phyloP scores from a whole-genome alignment of 53 echinoderm and acorn worm species.

The Pentamera pediparva region DNA sequence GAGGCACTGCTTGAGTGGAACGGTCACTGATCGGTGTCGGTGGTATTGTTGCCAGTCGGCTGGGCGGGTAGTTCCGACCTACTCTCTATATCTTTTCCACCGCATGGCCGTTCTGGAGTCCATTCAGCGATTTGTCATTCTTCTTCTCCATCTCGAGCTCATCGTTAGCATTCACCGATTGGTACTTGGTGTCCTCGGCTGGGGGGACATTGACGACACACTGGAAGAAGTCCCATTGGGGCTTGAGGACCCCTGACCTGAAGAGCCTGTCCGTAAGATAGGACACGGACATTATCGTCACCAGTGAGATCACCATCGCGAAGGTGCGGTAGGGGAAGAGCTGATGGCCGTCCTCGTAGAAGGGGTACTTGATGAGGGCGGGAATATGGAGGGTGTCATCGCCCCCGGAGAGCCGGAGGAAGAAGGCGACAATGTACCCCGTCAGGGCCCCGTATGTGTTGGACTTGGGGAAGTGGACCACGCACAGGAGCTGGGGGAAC shows the following conservation, averaged over 20 bases:
- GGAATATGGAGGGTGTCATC: constrained; percentile 39
- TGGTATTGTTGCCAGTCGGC: too few species aligned
- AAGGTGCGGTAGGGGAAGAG: constrained; percentile 82
- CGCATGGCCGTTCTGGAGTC: too few species aligned
- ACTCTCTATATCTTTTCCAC: too few species aligned
- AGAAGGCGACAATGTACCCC: constrained; percentile 54
- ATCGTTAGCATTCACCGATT: constrained; percentile 74
- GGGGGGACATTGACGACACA: constrained; percentile 49
- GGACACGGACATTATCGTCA: constrained; percentile 53
- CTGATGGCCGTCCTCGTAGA: constrained; percentile 50
- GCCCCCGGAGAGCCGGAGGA: constrained; percentile 53
- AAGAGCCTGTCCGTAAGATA: constrained; percentile 51
- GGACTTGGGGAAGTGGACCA: constrained; percentile 72
- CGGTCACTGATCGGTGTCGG: too few species aligned
- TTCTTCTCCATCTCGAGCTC: too few species aligned
- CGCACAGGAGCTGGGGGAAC: constrained; percentile 96
- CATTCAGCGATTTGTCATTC: too few species aligned
- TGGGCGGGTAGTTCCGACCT: too few species aligned
- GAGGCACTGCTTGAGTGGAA: too few species aligned
- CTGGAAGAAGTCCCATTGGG: constrained; percentile 56
- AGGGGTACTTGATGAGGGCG: constrained; percentile 53
- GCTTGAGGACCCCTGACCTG: constrained; percentile 31
- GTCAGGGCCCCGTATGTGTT: constrained; percentile 60
- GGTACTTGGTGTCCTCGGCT: constrained; percentile 56
- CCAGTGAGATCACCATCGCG: constrained; percentile 55